A percentile compares a stretch with the other conserved stretches of the same genome.
These are phyloP conservation scores for Ophiothrix spiculata DNA, from an alignment of 35 echinoderm and acorn worm genomes.

Conservation along the genomic window DNA sequence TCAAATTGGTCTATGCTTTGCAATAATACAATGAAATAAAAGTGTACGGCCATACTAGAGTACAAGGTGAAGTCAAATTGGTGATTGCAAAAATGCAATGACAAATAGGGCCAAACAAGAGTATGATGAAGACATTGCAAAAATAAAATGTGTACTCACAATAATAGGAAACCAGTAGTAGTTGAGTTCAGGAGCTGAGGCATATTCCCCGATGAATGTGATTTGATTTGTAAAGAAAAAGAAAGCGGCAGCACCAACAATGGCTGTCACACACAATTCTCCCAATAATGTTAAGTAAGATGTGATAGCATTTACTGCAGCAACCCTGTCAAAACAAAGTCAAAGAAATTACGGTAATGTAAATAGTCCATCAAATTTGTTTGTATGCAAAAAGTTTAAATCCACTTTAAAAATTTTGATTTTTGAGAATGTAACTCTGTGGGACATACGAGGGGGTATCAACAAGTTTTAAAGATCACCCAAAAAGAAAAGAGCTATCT, in stretches of 20 bases:
- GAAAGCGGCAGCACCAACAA: slow-evolving; percentile 63
- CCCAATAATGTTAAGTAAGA: slow-evolving; percentile 88
- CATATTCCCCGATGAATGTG: slow-evolving; percentile 46
- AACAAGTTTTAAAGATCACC: too few relatives aligned
- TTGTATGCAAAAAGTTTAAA: neutral
- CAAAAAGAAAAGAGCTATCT: too few relatives aligned
- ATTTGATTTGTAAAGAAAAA: slow-evolving; percentile 80
- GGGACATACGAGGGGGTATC: too few relatives aligned
- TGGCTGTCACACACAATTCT: slow-evolving; percentile 48
- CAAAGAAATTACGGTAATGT: neutral
- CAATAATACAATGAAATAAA: neutral
- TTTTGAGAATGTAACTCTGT: neutral
- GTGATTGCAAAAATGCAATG: too few relatives aligned
- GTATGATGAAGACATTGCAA: neutral
- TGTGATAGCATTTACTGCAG: slow-evolving; percentile 87
- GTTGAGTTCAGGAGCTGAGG: slow-evolving; percentile 58
- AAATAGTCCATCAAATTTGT: too few relatives aligned
- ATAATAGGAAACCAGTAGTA: slow-evolving; percentile 96
- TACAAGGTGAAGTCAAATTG: neutral
- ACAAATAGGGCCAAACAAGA: neutral
- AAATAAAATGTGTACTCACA: slow-evolving; percentile 49
- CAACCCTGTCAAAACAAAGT: slow-evolving; percentile 52
- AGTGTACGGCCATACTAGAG: neutral
- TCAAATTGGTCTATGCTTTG: too few relatives aligned
- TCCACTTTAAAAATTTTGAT: neutral